phyloP scores from a whole-genome alignment of 2,113 vertebrate species.

The Sturnus vulgaris region DNA sequence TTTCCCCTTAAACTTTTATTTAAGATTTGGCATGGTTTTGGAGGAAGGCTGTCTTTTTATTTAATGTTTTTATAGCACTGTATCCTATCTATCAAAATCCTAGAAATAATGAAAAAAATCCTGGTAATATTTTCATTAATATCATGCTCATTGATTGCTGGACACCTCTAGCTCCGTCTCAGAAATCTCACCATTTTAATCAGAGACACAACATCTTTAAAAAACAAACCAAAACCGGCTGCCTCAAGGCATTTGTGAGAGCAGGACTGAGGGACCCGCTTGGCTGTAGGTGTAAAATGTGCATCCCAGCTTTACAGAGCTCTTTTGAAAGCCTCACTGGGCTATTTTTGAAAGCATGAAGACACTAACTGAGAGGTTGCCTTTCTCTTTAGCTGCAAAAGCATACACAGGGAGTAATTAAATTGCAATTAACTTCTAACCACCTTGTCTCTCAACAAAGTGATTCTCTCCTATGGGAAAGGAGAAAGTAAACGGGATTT shows the following conservation, averaged over 20 bases:
- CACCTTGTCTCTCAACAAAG: constrained; percentile 41
- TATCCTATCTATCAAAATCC: neutral
- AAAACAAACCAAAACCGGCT: neutral
- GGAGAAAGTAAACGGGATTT: constrained; percentile 45
- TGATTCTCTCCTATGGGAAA: constrained; percentile 6
- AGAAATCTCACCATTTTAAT: neutral
- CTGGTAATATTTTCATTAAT: neutral
- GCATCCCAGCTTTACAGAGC: neutral
- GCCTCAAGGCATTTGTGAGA: neutral
- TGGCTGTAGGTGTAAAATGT: neutral
- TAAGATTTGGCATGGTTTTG: neutral
- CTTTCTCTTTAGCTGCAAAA: neutral
- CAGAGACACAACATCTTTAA: neutral
- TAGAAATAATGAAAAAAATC: neutral
- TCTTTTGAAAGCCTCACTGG: neutral
- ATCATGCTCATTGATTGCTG: neutral
- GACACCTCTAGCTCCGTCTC: neutral
- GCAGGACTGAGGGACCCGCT: neutral
- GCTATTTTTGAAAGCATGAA: neutral
- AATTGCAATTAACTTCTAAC: constrained; percentile 54
- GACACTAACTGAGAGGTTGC: neutral
- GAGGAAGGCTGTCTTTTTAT: neutral
- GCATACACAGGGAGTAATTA: constrained; percentile 7
- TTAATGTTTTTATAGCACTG: neutral
- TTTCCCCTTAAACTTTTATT: neutral